These are phyloP conservation scores for Halictus rubicundus DNA, from an alignment of 1,140 invertebrate genomes.

Conservation along the genomic window DNA sequence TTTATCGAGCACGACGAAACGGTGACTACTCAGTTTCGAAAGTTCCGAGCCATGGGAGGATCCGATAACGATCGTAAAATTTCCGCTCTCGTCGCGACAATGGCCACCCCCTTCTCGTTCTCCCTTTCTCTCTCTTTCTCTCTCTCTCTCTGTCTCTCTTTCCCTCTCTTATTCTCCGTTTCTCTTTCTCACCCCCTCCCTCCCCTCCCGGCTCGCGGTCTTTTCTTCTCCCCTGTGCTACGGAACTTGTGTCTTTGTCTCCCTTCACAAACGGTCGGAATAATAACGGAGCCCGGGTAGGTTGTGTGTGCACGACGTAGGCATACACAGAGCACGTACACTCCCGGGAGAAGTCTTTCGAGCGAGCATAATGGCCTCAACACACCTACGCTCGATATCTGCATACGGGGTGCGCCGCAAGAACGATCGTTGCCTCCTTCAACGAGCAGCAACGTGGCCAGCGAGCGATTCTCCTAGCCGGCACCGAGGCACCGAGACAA, in stretches of 20 bases:
- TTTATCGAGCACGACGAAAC: slow-evolving; percentile 37
- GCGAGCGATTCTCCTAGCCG: slow-evolving; percentile 48
- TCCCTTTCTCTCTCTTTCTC: neutral
- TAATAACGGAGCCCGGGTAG: slow-evolving; percentile 51
- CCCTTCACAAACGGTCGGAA: slow-evolving; percentile 28
- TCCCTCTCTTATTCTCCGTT: neutral
- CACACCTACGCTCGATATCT: slow-evolving; percentile 53
- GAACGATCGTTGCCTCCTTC: slow-evolving; percentile 56
- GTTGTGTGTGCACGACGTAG: slow-evolving; percentile 14
- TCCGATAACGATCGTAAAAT: slow-evolving; percentile 65
- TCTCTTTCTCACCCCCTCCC: neutral
- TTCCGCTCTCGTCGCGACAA: slow-evolving; percentile 60
- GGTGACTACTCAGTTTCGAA: slow-evolving; percentile 51
- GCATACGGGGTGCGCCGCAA: slow-evolving; percentile 57
- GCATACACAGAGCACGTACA: slow-evolving; percentile 15
- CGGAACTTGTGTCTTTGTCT: neutral
- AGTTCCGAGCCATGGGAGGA: slow-evolving; percentile 39
- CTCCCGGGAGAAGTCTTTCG: slow-evolving; percentile 38
- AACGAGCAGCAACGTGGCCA: slow-evolving; percentile 45
- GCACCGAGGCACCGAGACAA: slow-evolving; percentile 50
- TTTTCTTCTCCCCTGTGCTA: neutral
- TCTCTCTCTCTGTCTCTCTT: neutral
- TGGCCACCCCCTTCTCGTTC: slow-evolving; percentile 40
- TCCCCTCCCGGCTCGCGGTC: neutral
- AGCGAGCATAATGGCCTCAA: slow-evolving; percentile 59